Conservation (phyloP, 2,113 vertebrate species). For the Peucedramus taeniatus region DNA sequence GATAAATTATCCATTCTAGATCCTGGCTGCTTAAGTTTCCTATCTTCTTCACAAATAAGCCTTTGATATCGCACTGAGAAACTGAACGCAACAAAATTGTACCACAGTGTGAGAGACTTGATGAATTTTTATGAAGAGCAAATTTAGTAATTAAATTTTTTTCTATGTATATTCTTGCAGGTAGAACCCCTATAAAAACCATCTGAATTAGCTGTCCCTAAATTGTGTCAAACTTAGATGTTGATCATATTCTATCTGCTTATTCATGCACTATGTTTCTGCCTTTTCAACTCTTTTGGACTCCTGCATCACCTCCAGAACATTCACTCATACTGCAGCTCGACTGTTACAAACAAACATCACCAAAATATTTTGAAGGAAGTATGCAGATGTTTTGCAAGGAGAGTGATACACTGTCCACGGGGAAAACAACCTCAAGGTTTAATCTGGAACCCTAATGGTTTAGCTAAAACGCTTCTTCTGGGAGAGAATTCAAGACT, state of each 20-base stretch:
- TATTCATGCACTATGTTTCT: background rate
- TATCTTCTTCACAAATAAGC: background rate
- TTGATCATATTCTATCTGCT: background rate
- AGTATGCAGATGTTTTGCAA: background rate
- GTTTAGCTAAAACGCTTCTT: background rate
- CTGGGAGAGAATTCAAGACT: background rate
- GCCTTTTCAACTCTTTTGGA: background rate
- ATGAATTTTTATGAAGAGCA: background rate
- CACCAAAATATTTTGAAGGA: background rate
- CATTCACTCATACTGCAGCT: background rate
- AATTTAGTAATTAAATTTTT: background rate
- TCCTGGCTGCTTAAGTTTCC: background rate
- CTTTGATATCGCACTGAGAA: background rate
- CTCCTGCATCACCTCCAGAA: background rate
- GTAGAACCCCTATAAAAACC: background rate
- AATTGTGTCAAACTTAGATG: background rate
- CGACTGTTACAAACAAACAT: background rate
- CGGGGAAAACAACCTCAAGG: background rate
- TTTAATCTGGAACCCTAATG: background rate
- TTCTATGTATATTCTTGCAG: background rate
- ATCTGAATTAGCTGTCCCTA: background rate
- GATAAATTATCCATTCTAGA: background rate
- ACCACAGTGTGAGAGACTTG: background rate
- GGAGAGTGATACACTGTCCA: background rate
- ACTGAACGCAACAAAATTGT: background rate